phyloP scores from a whole-genome alignment of 2,888 invertebrate species.

The Megalurothrips usitatus region DNA sequence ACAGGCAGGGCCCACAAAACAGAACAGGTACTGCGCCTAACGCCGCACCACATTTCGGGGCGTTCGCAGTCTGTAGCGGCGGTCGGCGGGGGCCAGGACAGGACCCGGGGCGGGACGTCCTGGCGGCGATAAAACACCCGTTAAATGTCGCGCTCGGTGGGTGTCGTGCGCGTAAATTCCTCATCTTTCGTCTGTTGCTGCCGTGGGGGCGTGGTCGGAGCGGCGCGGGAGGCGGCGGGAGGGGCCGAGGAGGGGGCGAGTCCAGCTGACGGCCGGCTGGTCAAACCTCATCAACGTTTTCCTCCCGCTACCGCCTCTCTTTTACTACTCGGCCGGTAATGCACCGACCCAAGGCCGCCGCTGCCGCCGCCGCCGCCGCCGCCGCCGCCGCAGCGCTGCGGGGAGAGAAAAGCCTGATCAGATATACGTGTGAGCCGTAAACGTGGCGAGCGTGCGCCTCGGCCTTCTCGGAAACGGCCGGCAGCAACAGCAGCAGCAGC shows the following conservation, averaged over 20 bases:
- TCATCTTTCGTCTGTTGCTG: not conserved
- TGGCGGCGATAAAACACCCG: not conserved
- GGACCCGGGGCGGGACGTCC: too few species aligned
- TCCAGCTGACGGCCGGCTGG: conserved; percentile 1
- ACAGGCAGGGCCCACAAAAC: not conserved
- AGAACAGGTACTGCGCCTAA: not conserved
- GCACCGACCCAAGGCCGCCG: too few species aligned
- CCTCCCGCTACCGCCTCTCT: not conserved
- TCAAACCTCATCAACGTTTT: conserved; percentile 25
- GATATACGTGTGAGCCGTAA: not conserved
- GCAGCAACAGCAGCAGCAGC: too few species aligned
- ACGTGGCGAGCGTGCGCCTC: too few species aligned
- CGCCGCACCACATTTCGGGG: not conserved
- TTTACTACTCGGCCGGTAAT: too few species aligned
- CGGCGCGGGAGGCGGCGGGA: conserved; percentile 1
- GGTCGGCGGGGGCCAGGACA: too few species aligned
- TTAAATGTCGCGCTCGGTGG: conserved; percentile 2
- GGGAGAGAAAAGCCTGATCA: not conserved
- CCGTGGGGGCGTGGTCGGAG: not conserved
- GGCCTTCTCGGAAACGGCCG: too few species aligned
- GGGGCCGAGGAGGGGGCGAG: not conserved
- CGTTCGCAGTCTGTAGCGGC: too few species aligned
- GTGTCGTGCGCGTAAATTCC: not conserved
- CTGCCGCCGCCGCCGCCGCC: not conserved
- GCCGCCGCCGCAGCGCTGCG: not conserved